Evolutionary conservation across 53 echinoderm and acorn worm species (phyloP).

Genomic region (Holothuria scabra): DNA sequence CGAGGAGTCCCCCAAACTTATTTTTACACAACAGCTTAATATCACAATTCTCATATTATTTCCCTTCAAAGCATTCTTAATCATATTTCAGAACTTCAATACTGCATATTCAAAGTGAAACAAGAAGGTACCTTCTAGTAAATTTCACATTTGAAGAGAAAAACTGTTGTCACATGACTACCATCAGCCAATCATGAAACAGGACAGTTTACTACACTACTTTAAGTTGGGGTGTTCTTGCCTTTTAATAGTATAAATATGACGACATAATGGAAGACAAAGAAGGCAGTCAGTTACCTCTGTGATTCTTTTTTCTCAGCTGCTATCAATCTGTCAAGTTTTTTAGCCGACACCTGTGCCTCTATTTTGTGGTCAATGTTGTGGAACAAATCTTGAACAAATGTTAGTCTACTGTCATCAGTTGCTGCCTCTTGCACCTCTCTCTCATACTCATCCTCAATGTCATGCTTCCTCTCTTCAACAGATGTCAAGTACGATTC

Average conservation of each 20-base stretch:
- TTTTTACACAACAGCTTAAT: no score
- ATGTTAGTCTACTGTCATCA: not conserved
- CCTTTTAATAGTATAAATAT: not conserved
- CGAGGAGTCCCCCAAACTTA: no score
- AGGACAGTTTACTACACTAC: no score
- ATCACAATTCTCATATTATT: no score
- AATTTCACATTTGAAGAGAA: no score
- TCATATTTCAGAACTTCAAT: no score
- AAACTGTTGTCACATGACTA: no score
- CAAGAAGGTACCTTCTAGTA: no score
- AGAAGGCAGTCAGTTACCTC: not conserved
- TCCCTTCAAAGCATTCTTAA: no score
- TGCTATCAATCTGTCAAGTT: not conserved
- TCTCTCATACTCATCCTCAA: not conserved
- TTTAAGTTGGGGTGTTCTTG: no score
- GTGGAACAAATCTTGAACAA: not conserved
- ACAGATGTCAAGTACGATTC: not conserved
- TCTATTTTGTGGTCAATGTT: not conserved
- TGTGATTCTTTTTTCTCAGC: conserved; percentile 20
- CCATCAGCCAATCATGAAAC: no score
- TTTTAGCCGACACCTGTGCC: not conserved
- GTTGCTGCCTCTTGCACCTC: not conserved
- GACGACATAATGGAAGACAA: not conserved
- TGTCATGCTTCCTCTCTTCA: not conserved
- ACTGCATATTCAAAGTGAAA: no score